Evolutionary conservation across 2,113 vertebrate genomes (phyloP).

Genomic region (Coregonus clupeaformis): DNA sequence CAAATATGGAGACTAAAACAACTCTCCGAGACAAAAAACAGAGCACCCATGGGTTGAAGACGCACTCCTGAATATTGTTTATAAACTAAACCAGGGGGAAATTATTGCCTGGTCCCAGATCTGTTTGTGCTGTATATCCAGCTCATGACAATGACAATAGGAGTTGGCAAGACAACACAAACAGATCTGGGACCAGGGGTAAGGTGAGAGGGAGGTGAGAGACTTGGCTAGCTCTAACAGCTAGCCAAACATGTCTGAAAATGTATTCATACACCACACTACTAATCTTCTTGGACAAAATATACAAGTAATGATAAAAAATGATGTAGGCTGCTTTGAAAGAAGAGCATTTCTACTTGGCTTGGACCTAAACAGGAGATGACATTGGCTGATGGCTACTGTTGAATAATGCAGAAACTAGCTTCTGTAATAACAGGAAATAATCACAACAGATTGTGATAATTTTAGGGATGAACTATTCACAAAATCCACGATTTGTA

Average conservation of each 20-base stretch:
- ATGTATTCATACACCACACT: too few species aligned
- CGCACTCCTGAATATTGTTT: background rate
- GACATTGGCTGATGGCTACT: background rate
- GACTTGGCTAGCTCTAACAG: too few species aligned
- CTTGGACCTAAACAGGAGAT: background rate
- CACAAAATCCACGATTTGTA: too few species aligned
- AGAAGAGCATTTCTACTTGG: background rate
- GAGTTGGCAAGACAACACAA: background rate
- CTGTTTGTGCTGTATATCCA: too few species aligned
- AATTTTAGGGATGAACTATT: too few species aligned
- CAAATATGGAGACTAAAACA: slow-evolving; percentile 33
- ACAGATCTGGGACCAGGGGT: background rate
- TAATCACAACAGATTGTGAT: too few species aligned
- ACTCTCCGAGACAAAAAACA: slow-evolving; percentile 2
- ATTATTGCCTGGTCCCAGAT: too few species aligned
- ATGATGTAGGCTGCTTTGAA: too few species aligned
- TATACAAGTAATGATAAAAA: too few species aligned
- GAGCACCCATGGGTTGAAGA: background rate
- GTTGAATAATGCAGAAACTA: background rate
- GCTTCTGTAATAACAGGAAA: background rate
- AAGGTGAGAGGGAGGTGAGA: background rate
- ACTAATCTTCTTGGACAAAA: too few species aligned
- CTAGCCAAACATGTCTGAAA: background rate
- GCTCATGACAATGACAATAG: background rate
- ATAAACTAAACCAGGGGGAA: background rate